Base-by-base conservation (phyloP, 1,140 invertebrate genomes). In the Acarapis woodi region DNA sequence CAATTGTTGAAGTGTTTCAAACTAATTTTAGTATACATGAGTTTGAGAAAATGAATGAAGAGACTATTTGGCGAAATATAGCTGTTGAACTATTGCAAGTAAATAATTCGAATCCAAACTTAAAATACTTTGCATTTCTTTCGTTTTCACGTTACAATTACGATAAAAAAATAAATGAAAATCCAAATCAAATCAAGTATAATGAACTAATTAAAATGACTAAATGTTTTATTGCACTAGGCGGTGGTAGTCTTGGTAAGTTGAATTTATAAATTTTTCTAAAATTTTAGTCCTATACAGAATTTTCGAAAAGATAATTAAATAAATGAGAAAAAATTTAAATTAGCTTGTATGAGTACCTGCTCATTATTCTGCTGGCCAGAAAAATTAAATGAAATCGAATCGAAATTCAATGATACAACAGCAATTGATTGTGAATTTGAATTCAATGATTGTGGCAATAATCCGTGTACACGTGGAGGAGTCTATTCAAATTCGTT, bases 291-390 rank as follows among this genome's bases (percentile, higher is more conserved):
- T n/a, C n/a, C n/a, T n/a, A n/a, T n/a, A n/a, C n/a, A n/a, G n/a
- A n/a, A n/a, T n/a, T n/a, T n/a, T n/a, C n/a, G n/a, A n/a, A n/a
- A n/a, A n/a, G n/a, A n/a, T n/a, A n/a, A n/a, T n/a, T n/a, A n/a
- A n/a, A n/a, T n/a, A n/a, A n/a, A n/a, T n/a, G n/a, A n/a, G n/a
- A n/a, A n/a, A n/a, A n/a, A n/a, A n/a, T n/a, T n/a, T n/a, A n/a
- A n/a, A 4, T 57, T 93, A 26, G 83, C 82, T 3, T 56, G 90
- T 4, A 77, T 88, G 52, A 79, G 82, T 3, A 76, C 73, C 1
- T 78, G 72, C 3, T 82, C 74, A 51, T 62, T 93, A 26, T 75
- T 85, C 52, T 73, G 78, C 1, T 90, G 82, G 82, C 75, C 83
- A 2, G 62, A 62, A 4, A 53, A 51, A 33, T 54, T 83, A 32